Evolutionary conservation across 2,797 vertebrate genomes (phyloP), one percentile per base, ranked within the genome.

Genomic region (Cephalopachus bancanus): DNA sequence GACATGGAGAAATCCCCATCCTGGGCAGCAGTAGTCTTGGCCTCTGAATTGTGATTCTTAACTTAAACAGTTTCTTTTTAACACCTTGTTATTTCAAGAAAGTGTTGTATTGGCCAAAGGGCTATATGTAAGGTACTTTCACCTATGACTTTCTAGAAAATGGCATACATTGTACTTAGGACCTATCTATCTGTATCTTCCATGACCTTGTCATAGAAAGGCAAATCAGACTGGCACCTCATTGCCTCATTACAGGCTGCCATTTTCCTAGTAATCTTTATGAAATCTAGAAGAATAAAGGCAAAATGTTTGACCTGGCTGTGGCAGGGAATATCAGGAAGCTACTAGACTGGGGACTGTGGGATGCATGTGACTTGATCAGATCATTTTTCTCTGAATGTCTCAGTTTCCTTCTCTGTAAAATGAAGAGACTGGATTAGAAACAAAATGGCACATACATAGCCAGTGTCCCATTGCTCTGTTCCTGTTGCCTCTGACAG

Each of bases 121-220:
- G 12, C 0, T 53, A 0, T 14, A 28, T 0, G 5, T 51, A 15
- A 12, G 20, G 12, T 59, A 15, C 74, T 74, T 83, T 22, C 14
- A 75, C 44, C 59, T 59, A 86, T 1, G 17, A 51, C 75, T n/a
- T 78, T 84, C 33, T 71, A 24, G 24, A 17, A 60, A 67, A 44
- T 12, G 30, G 5, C 3, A 1, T 9, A 5, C 7, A 4, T 51
- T n/a, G 11, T 20, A 1, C 0, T 1, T 10, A 15, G 64, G 64
- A 5, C 26, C 57, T 65, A 44, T 26, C 64, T 19, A 4, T 62
- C 64, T 53, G 51, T 24, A 0, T n/a, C 19, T 51, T 28, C 44
- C 7, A 0, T 16, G 62, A 74, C 75, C 64, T 92, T 74, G 26
- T 83, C 17, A 5, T 3, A 1, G 28, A 6, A 87, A 64, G 81